Evolutionary conservation across 2,888 invertebrate genomes (phyloP).

Genomic region (Ethmia dodecea): DNA sequence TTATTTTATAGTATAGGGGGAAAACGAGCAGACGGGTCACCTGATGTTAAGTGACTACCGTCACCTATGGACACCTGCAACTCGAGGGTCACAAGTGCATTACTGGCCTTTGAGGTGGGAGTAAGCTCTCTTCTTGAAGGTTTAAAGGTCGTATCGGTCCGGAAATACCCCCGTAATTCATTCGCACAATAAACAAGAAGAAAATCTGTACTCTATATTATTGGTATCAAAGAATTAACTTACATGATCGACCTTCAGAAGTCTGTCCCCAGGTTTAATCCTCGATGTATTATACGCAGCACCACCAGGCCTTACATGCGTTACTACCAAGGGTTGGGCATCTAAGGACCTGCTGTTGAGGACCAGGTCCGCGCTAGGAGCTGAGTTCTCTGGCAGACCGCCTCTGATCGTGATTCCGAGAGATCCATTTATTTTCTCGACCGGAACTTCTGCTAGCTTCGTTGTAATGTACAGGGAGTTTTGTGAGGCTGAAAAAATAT

Average conservation of each 20-base stretch:
- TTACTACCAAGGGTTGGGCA: conserved; percentile 89
- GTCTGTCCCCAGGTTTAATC: conserved; percentile 92
- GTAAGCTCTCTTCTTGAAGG: too few relatives aligned
- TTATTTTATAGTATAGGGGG: too few relatives aligned
- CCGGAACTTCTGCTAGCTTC: conserved; percentile 86
- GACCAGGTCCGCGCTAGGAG: conserved; percentile 77
- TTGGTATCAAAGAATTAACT: too few relatives aligned
- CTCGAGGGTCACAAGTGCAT: too few relatives aligned
- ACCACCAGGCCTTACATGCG: conserved; percentile 91
- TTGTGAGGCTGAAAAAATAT: conserved; percentile 74
- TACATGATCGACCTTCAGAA: conserved; percentile 90
- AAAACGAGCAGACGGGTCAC: too few relatives aligned
- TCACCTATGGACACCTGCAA: too few relatives aligned
- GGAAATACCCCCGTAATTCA: too few relatives aligned
- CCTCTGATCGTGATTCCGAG: conserved; percentile 94
- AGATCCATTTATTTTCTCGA: conserved; percentile 89
- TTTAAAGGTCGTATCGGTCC: too few relatives aligned
- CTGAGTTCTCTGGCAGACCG: conserved; percentile 78
- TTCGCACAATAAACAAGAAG: too few relatives aligned
- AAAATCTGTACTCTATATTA: too few relatives aligned
- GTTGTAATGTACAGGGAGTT: conserved; percentile 86
- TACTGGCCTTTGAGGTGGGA: too few relatives aligned
- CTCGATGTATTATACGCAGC: conserved; percentile 94
- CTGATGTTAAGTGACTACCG: too few relatives aligned
- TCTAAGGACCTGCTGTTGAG: conserved; percentile 76